Conservation (phyloP, 2,888 invertebrate genomes). For the Onthophagus sagittarius region DNA sequence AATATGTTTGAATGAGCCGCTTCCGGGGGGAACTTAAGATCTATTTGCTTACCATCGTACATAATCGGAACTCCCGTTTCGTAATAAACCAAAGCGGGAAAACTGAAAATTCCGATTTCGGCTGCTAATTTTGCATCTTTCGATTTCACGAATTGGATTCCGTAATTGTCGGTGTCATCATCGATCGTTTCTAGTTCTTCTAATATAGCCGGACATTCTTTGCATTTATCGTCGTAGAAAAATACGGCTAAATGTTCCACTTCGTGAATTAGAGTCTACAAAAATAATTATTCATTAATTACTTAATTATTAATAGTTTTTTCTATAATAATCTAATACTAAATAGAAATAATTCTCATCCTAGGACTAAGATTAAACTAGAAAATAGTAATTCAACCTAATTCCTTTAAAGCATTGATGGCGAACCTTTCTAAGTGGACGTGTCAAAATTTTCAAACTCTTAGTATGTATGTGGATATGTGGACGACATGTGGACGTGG, state of each 20-base stretch:
- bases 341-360: too few species aligned
- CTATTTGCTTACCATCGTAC: conserved; percentile 78
- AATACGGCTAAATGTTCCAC: conserved; percentile 89
- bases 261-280: conserved; percentile 73
- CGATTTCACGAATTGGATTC: conserved; percentile 91
- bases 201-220: conserved; percentile 77
- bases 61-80: conserved; percentile 91
- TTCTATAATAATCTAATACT: not conserved
- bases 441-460: too few species aligned
- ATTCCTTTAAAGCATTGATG: too few species aligned
- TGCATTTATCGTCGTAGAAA: conserved; percentile 85
- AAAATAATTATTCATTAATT: not conserved
- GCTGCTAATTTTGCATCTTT: conserved; percentile 85
- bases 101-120: conserved; percentile 87
- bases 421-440: too few species aligned
- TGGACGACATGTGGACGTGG: too few species aligned
- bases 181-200: conserved; percentile 89
- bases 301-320: not conserved
- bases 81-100: conserved; percentile 89
- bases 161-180: conserved; percentile 88
- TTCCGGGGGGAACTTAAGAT: conserved; percentile 2
- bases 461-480: too few species aligned
- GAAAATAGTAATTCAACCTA: too few species aligned
- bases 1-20: too few species aligned
- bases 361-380: too few species aligned